Evolutionary conservation across 2,888 invertebrate genomes (phyloP).

Genomic region (Vandiemenella viatica): DNA sequence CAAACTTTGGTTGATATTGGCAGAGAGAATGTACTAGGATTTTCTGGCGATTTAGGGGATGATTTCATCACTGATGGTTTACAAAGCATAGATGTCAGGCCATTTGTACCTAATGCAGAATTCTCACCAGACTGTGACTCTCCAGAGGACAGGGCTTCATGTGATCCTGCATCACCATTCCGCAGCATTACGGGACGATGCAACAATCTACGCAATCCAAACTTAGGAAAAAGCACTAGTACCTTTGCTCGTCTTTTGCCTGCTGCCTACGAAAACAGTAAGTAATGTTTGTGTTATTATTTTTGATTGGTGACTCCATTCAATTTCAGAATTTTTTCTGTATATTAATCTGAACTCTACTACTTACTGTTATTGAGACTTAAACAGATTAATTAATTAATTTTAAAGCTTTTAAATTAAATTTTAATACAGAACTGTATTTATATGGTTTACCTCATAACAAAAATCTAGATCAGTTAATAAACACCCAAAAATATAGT

Average conservation of each 20-base stretch:
- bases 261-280: conserved; percentile 76
- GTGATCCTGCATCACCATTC: conserved; percentile 42
- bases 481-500: no score
- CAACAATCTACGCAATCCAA: conserved; percentile 72
- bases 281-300: no score
- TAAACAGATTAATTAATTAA: no score
- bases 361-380: no score
- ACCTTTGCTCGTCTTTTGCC: conserved; percentile 73
- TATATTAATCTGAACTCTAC: no score
- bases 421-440: no score
- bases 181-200: conserved; percentile 70
- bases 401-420: no score
- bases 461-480: no score
- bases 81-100: conserved; percentile 62
- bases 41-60: conserved; percentile 26
- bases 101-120: conserved; percentile 47
- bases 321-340: no score
- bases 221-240: conserved; percentile 67
- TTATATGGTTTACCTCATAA: no score
- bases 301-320: no score
- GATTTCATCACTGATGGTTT: conserved; percentile 63
- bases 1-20: conserved; percentile 51
- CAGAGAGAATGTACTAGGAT: conserved; percentile 35
- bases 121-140: conserved; percentile 50
- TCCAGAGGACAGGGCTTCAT: conserved; percentile 50